These are phyloP conservation scores for Hyperopisus bebe DNA, from an alignment of 2,113 vertebrate species.

Conservation along the genomic window DNA sequence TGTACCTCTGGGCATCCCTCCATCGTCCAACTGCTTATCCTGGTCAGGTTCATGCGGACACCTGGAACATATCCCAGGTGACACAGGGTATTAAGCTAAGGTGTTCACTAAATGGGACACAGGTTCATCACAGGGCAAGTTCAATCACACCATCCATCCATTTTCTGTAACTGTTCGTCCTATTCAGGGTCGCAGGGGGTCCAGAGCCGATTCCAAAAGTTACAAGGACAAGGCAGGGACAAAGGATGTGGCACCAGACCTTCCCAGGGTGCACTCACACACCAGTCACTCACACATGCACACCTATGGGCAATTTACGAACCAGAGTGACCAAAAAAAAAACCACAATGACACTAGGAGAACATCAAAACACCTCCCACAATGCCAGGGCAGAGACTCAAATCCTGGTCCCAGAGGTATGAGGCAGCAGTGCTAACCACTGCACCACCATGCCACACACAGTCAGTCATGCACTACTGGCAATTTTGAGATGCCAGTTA, in stretches of 20 bases:
- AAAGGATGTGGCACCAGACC: background rate
- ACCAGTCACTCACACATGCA: background rate
- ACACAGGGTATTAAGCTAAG: background rate
- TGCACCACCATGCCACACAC: no score
- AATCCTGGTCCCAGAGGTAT: no score
- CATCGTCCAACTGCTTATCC: background rate
- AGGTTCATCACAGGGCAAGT: background rate
- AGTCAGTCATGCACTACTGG: no score
- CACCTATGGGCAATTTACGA: background rate
- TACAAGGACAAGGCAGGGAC: background rate
- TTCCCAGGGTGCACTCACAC: background rate
- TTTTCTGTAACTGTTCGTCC: background rate
- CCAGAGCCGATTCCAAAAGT: background rate
- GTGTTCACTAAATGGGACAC: background rate
- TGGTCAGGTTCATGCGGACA: background rate
- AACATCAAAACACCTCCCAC: no score
- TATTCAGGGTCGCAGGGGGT: background rate
- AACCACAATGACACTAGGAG: no score
- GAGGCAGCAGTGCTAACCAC: no score
- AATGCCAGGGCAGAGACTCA: no score
- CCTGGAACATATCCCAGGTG: background rate
- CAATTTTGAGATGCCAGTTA: no score
- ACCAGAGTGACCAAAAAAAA: no score
- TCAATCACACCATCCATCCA: background rate
- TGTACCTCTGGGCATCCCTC: background rate